Evolutionary conservation across 2,113 vertebrate species (phyloP).

Genomic region (Penelope pileata): DNA sequence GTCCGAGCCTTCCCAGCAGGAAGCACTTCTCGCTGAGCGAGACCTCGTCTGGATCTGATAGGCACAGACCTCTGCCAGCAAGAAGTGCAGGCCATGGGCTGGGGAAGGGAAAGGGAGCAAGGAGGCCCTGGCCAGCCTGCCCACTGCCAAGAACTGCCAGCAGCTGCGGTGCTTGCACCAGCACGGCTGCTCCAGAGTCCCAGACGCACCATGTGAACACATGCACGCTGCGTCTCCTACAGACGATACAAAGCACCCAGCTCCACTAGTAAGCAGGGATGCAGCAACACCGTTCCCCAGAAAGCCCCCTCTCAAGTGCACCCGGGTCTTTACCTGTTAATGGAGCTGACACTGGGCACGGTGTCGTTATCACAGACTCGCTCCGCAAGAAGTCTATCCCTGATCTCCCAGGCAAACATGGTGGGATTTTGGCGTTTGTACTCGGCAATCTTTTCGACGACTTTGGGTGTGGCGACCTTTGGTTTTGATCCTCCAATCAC

Average conservation of each 20-base stretch:
- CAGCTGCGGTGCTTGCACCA: accelerated
- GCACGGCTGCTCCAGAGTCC: not conserved
- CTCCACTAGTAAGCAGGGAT: accelerated
- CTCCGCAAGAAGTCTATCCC: conserved; percentile 95
- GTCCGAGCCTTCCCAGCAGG: accelerated
- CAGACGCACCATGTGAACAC: accelerated
- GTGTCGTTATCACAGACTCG: conserved; percentile 98
- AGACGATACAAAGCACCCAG: not conserved
- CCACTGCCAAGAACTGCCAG: accelerated
- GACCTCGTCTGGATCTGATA: accelerated
- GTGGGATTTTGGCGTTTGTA: conserved; percentile 99
- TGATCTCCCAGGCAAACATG: conserved; percentile 99
- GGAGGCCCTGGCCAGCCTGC: not conserved
- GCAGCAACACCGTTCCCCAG: accelerated
- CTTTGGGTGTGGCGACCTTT: conserved; percentile 99
- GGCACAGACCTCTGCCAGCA: accelerated
- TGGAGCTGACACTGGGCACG: conserved; percentile 98
- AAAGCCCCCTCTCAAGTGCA: not conserved
- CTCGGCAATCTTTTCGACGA: conserved; percentile 98
- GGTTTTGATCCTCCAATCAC: conserved; percentile 99
- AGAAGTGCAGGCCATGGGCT: accelerated
- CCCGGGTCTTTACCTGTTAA: conserved; percentile 88
- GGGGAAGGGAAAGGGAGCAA: too few relatives aligned
- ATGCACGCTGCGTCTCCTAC: accelerated
- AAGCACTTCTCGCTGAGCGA: accelerated